Evolutionary conservation across 2,113 vertebrate species (phyloP).

Genomic region (Varanus salvator): DNA sequence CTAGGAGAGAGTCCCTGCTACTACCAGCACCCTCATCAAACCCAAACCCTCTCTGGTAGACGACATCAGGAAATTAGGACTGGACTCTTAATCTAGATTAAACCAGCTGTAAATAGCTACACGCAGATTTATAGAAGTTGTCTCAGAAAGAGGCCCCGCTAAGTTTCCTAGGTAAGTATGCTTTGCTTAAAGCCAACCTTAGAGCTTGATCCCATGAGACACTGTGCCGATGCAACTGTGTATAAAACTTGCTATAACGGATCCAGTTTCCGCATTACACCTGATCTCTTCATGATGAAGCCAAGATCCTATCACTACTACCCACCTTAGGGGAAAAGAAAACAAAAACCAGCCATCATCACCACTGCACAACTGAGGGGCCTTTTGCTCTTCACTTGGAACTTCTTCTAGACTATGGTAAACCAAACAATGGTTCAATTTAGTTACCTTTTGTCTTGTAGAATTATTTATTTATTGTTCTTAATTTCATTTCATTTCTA

Average conservation of each 20-base stretch:
- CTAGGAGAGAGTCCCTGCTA: too few relatives aligned
- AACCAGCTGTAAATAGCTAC: too few relatives aligned
- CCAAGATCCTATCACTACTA: background rate
- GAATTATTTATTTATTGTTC: background rate
- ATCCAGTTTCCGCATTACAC: background rate
- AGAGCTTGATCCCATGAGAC: background rate
- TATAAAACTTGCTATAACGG: background rate
- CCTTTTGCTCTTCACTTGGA: background rate
- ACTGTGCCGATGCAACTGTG: background rate
- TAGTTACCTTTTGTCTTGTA: background rate
- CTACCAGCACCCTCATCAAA: too few relatives aligned
- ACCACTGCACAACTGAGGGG: background rate
- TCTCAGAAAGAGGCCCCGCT: too few relatives aligned
- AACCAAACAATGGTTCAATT: background rate
- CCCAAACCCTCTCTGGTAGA: too few relatives aligned
- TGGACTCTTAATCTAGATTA: too few relatives aligned
- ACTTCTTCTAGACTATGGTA: background rate
- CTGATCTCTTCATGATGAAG: background rate
- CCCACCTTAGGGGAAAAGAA: background rate
- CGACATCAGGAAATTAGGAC: too few relatives aligned
- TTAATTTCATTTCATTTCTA: too few relatives aligned
- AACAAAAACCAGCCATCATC: background rate
- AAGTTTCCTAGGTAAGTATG: too few relatives aligned
- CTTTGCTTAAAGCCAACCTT: background rate
- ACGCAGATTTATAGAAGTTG: too few relatives aligned